Evolutionary conservation across 2,113 vertebrate genomes (phyloP).

Genomic region (Hippolais icterina): DNA sequence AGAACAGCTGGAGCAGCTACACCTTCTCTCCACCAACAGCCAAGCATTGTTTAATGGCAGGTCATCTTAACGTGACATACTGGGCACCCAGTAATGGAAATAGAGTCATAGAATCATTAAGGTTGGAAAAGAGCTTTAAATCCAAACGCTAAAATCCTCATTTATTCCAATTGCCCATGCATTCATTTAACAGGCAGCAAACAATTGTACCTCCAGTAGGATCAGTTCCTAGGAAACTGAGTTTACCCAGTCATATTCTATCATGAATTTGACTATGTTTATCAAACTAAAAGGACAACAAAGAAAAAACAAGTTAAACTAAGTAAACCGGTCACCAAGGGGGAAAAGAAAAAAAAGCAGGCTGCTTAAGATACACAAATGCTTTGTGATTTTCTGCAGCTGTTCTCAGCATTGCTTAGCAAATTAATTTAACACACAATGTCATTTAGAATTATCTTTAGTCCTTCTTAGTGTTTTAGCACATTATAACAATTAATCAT

Average conservation of each 20-base stretch:
- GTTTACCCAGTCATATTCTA: background rate
- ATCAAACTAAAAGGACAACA: background rate
- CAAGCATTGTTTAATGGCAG: background rate
- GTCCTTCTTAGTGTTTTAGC: background rate
- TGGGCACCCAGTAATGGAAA: background rate
- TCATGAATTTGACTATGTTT: background rate
- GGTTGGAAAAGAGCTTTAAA: background rate
- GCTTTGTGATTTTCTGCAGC: background rate
- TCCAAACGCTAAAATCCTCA: background rate
- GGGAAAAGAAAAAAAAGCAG: background rate
- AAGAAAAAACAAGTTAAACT: background rate
- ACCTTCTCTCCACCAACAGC: background rate
- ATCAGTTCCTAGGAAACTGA: background rate
- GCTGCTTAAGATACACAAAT: background rate
- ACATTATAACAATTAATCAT: background rate
- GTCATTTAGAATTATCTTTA: background rate
- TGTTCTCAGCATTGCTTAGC: background rate
- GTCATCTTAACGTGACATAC: background rate
- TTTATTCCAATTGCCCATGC: background rate
- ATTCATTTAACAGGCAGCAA: background rate
- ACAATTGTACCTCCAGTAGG: background rate
- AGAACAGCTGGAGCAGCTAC: background rate
- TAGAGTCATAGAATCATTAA: background rate
- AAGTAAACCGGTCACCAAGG: background rate
- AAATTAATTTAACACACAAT: background rate